Base-by-base conservation (phyloP, 2,797 vertebrate genomes). In the Lutjanus argentimaculatus region DNA sequence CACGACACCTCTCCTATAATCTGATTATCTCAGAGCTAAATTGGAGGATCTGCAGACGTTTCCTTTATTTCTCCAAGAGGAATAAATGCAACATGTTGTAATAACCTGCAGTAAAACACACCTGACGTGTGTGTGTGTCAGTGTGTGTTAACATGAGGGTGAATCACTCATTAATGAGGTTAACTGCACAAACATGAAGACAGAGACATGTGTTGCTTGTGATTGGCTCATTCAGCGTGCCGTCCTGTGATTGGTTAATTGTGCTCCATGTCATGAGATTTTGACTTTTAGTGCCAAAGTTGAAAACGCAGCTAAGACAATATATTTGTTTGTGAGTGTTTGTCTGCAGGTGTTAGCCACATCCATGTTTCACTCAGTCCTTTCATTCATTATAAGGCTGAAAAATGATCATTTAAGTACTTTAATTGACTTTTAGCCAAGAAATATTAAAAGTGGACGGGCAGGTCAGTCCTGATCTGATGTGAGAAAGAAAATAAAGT, bases 321-420 rank as follows among this genome's bases (percentile, higher is more conserved):
- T 30, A 30, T 30, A 30, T 11, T 30, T 12, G 8, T 7, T 8
- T 13, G 13, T 17, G 36, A 0, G 10, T 15, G n/a, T 1, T 25
- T 25, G 46, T 46, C 12, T 57, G n/a, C 62, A 65, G 62, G 43
- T 48, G 36, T 73, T 63, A 73, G 49, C 21, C 40, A 53, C 0
- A 21, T 63, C 49, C 49, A 10, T 57, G 7, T n/a, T 8, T 30
- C 25, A 30, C 2, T 57, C 13, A 30, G 13, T 22, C 46, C 3
- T 25, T 11, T 49, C 1, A 1, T 52, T 43, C 9, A 15, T 13
- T 51, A 5, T 6, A 12, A 59, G 46, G 46, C 57, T 22, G 25
- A 21, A 61, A 21, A 40, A 7, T 4, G 1, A 36, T 1, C 51
- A 2, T 52, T 72, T 49, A 17, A 40, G 22, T 25, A 51, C 17